Percentiles rank a stretch among this genome's conserved stretches.
phyloP scores from a whole-genome alignment of 2,113 vertebrate genomes.

The Festucalex cinctus region DNA sequence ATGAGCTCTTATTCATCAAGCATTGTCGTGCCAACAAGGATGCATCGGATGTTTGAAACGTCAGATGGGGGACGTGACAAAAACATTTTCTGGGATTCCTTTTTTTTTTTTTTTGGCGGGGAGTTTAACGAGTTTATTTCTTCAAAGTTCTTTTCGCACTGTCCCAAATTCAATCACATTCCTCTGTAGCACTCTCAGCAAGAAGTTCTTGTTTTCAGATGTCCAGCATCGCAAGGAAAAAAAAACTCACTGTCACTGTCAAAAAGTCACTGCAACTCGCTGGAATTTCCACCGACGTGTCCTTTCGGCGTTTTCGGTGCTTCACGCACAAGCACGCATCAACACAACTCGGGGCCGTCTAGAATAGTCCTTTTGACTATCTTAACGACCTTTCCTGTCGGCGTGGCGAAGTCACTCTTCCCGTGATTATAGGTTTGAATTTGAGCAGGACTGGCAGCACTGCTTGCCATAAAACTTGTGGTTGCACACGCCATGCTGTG shows the following conservation, averaged over 20 bases:
- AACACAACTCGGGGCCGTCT: constrained; percentile 31
- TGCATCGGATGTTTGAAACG: constrained; percentile 15
- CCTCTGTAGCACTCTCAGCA: constrained; percentile 34
- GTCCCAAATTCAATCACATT: constrained; percentile 48
- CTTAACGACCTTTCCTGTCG: constrained; percentile 29
- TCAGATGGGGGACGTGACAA: constrained; percentile 32
- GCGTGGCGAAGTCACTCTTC: constrained; percentile 6
- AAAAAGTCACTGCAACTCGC: constrained; percentile 30
- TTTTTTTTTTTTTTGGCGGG: constrained; percentile 30
- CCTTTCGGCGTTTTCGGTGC: constrained; percentile 50
- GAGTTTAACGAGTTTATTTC: constrained; percentile 33
- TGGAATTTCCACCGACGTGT: constrained; percentile 40
- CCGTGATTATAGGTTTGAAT: constrained; percentile 74
- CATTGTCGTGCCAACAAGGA: constrained; percentile 11
- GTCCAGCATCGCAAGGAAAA: constrained; percentile 56
- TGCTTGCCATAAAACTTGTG: constrained; percentile 82
- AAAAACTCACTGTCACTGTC: too few relatives aligned
- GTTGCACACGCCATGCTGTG: constrained; percentile 79
- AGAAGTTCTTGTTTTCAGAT: constrained; percentile 55
- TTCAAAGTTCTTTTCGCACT: constrained; percentile 34
- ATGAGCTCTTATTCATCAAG: constrained; percentile 23
- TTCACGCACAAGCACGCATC: constrained; percentile 37
- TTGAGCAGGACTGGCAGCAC: constrained; percentile 83
- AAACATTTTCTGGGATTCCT: constrained; percentile 18
- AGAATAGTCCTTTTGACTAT: constrained; percentile 40